Evolutionary conservation across 2,797 vertebrate species (phyloP), one percentile per base, ranked within the genome.

Genomic region (Parotocinclus haroldoi): DNA sequence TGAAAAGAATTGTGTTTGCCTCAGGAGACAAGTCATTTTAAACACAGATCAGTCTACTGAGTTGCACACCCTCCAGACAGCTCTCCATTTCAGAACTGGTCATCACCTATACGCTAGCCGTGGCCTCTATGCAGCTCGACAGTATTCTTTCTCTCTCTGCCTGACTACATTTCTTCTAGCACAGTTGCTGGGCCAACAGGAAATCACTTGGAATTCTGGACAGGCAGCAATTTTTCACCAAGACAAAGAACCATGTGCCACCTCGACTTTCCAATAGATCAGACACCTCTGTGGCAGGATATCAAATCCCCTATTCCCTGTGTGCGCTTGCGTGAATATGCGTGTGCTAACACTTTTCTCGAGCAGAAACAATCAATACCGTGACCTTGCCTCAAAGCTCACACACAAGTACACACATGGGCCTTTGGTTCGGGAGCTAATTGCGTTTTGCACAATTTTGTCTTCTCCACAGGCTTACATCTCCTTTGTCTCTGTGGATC

Each of bases 191-290:
- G 14, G 55, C 54, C 63, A 27, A 56, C 69, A 69, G 63, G 48
- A 74, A 74, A 68, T 76, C 67, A 40, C 53, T 75, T 16, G 19
- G 57, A 77, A 70, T 73, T 68, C 66, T 64, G 63, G 59, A 76
- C 69, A 75, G 49, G 67, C 65, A 46, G 61, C 44, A 66, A 79
- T 73, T 77, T 54, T 66, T 79, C 65, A 71, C 60, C 17, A 39
- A 75, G 72, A 77, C 61, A 71, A 71, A 77, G 67, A 72, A 65
- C 56, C 64, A 19, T 48, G 38, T 60, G 49, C 55, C 48, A 53
- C 63, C 58, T 64, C 27, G 7, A 48, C 17, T 49, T 69, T 59
- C 66, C 72, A 57, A 77, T 75, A 62, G 72, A 79, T 77, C 69
- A 65, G 45, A 65, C 72, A 59, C 68, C 68, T 77, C 68, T 52